These are phyloP conservation scores for Psophia crepitans DNA, from an alignment of 2,113 vertebrate species.

Conservation along the genomic window DNA sequence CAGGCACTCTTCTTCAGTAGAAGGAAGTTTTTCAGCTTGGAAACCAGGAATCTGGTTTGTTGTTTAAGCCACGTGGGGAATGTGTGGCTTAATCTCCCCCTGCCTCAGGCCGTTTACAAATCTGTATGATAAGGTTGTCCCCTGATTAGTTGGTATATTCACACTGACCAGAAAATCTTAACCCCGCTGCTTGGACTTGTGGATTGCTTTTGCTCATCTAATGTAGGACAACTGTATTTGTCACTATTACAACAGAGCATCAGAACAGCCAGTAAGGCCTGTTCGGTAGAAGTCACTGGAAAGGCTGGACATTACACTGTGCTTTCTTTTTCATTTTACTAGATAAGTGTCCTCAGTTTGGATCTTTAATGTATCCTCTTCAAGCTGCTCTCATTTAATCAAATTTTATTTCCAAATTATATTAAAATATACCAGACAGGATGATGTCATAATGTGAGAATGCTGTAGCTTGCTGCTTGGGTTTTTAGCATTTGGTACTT, in stretches of 20 bases:
- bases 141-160: background rate
- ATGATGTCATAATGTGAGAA: conserved; percentile 74
- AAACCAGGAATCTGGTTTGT: background rate
- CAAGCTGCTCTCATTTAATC: conserved; percentile 69
- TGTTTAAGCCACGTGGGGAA: background rate
- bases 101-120: background rate
- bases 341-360: conserved; percentile 62
- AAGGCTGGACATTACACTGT: background rate
- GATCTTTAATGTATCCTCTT: conserved; percentile 71
- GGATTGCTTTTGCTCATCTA: background rate
- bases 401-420: conserved; percentile 67
- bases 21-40: background rate
- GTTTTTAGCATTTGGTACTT: conserved; percentile 59
- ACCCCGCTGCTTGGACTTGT: background rate
- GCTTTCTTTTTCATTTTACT: conserved; percentile 44
- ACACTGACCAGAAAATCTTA: background rate
- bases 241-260: background rate
- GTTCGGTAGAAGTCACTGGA: background rate
- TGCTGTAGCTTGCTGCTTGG: conserved; percentile 59
- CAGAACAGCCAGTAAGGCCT: background rate
- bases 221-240: background rate
- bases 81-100: background rate
- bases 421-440: conserved; percentile 71
- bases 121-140: background rate
- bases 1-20: background rate